phyloP scores from a whole-genome alignment of 2,888 invertebrate species.

The Incurvaria masculella region DNA sequence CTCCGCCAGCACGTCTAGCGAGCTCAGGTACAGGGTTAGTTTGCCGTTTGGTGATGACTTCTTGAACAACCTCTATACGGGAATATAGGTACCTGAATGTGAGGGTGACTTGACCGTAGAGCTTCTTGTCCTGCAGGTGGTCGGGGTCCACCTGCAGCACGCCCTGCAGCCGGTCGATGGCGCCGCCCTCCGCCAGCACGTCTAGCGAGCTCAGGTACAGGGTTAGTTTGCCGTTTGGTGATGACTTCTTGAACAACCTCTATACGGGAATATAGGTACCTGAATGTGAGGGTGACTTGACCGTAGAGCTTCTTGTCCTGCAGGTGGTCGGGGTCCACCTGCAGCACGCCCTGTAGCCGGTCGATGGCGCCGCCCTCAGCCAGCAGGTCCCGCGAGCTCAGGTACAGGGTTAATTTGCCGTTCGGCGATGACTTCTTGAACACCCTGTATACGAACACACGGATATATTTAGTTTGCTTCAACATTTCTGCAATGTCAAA shows the following conservation, averaged over 20 bases:
- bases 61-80: constrained; percentile 86
- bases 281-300: constrained; percentile 88
- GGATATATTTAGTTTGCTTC: no score
- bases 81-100: constrained; percentile 95
- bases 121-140: constrained; percentile 68
- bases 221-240: constrained; percentile 81
- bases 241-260: constrained; percentile 86
- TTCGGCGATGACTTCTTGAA: constrained; percentile 87
- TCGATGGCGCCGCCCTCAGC: constrained; percentile 73
- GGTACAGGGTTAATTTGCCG: constrained; percentile 78
- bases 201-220: constrained; percentile 81
- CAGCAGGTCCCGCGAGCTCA: constrained; percentile 77
- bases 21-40: constrained; percentile 77
- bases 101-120: constrained; percentile 81
- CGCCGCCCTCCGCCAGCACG: constrained; percentile 69
- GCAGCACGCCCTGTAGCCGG: constrained; percentile 84
- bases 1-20: constrained; percentile 75
- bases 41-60: constrained; percentile 85
- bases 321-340: constrained; percentile 82
- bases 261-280: constrained; percentile 64
- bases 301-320: constrained; percentile 78
- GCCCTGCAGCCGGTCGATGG: constrained; percentile 80
- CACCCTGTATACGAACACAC: no score
- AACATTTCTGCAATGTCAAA: no score
- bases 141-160: constrained; percentile 92